Base-by-base conservation (phyloP, 2,797 vertebrate genomes). In the Micrastur ruficollis region DNA sequence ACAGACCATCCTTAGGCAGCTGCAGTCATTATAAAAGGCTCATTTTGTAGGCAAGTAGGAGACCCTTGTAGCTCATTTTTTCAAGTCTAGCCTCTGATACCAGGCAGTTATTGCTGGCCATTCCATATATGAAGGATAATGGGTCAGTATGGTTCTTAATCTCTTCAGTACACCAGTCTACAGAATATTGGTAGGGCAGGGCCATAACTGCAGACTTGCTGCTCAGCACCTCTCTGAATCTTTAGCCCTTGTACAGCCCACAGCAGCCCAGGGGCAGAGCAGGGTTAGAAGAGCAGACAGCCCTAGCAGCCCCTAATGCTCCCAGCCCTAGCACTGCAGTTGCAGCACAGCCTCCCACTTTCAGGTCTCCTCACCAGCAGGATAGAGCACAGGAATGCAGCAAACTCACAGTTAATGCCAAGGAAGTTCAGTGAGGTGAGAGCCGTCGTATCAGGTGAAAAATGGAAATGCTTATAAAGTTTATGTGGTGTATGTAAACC, bases 41-140 rank as follows among this genome's bases (percentile, higher is more conserved):
- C 1, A 14, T 55, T 88, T 88, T 71, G 81, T 80, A 47, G 21
- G 31, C 58, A 85, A 86, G 46, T 5, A 49, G 16, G 31, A 82
- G 58, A 75, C n/a, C 14, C 8, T n/a, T 70, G 13, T 46, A 58
- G 29, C 86, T 89, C 38, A 23, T 72, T 15, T 86, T 85, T 62
- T 68, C 5, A 78, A 55, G 25, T 42, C 27, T 62, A 58, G 6
- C n/a, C 14, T 55, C 67, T 62, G n/a, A 40, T 61, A n/a, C 6
- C 15, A 76, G 9, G 6, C 7, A 56, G 34, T 55, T 82, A 55
- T 23, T 49, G 13, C 53, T 78, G 8, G 32, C 46, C 27, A 40
- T 61, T 80, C 26, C 42, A 31, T 0, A 0, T 68, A 25, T 27
- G 18, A 62, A 86, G 25, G 23, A 20, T 71, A 67, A 27, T 0